Percentiles rank a stretch among this genome's conserved stretches.
phyloP scores from a whole-genome alignment of 2,797 vertebrate species.

The Helicolenus hilgendorfi region DNA sequence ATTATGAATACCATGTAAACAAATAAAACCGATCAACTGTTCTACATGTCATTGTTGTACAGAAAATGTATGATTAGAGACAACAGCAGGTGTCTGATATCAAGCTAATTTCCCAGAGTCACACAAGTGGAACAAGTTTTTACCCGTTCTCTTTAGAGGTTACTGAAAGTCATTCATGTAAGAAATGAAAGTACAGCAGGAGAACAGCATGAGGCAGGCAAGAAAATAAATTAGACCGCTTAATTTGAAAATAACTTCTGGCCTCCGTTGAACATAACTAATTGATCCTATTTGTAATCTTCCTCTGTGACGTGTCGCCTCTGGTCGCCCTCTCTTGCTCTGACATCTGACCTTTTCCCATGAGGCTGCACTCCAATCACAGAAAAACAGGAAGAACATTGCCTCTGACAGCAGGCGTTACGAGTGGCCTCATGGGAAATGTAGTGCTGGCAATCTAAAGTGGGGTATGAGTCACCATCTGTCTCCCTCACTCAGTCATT shows the following conservation, averaged over 20 bases:
- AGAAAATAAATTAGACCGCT: not conserved
- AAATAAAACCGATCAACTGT: not conserved
- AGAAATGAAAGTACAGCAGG: not conserved
- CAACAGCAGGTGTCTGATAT: not conserved
- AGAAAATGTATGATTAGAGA: not conserved
- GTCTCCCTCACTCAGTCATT: constrained; percentile 80
- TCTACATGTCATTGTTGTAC: not conserved
- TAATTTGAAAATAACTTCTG: constrained; percentile 14
- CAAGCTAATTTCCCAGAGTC: not conserved
- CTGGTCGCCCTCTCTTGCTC: constrained; percentile 55
- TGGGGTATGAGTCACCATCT: constrained; percentile 87
- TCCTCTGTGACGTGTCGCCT: constrained; percentile 33
- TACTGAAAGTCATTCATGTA: constrained; percentile 22
- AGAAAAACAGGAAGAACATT: constrained; percentile 84
- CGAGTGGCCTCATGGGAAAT: constrained; percentile 89
- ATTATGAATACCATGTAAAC: not conserved
- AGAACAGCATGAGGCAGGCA: not conserved
- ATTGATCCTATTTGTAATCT: constrained; percentile 48
- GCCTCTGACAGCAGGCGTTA: constrained; percentile 83
- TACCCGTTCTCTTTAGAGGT: not conserved
- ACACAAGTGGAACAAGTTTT: not conserved
- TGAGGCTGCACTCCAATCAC: constrained; percentile 78
- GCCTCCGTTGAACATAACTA: constrained; percentile 14
- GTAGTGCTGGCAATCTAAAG: constrained; percentile 85
- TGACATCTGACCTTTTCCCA: constrained; percentile 80